Evolutionary conservation across 2,797 vertebrate genomes (phyloP).

Genomic region (Microctenopoma lineatum): DNA sequence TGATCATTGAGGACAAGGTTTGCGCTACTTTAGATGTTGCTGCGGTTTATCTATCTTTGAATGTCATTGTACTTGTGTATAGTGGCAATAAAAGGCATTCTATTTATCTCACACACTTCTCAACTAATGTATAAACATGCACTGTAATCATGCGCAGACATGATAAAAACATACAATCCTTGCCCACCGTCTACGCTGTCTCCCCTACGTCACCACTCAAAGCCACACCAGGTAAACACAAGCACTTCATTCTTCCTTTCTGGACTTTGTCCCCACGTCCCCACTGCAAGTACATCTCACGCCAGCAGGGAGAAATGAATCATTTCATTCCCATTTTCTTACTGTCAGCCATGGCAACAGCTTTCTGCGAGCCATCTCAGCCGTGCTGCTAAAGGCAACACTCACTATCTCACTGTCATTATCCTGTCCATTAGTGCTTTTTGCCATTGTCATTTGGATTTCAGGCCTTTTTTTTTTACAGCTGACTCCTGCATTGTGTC

Average conservation of each 20-base stretch:
- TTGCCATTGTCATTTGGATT: conserved; percentile 58
- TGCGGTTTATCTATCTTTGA: too few relatives aligned
- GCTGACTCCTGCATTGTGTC: conserved; percentile 38
- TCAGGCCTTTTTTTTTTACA: conserved; percentile 38
- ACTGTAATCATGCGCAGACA: conserved; percentile 21
- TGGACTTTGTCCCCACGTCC: conserved; percentile 8
- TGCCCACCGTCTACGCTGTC: not conserved
- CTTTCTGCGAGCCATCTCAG: conserved; percentile 28
- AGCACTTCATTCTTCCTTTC: not conserved
- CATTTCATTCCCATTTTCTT: conserved; percentile 53
- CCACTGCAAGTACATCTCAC: conserved; percentile 20
- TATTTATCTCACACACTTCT: not conserved
- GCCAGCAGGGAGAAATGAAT: conserved; percentile 44
- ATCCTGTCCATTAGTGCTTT: conserved; percentile 63
- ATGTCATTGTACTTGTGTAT: too few relatives aligned
- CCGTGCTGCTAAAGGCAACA: conserved; percentile 53
- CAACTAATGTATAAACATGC: conserved; percentile 11
- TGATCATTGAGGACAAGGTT: not conserved
- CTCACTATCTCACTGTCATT: conserved; percentile 34
- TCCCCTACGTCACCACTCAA: conserved; percentile 12
- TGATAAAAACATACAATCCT: conserved; percentile 19
- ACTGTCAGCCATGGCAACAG: conserved; percentile 62
- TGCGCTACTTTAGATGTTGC: not conserved
- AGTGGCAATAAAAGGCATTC: too few relatives aligned
- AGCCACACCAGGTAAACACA: conserved; percentile 12